These are phyloP conservation scores for Gryon sp. DNA, from an alignment of 1,140 invertebrate genomes.

Conservation along the genomic window DNA sequence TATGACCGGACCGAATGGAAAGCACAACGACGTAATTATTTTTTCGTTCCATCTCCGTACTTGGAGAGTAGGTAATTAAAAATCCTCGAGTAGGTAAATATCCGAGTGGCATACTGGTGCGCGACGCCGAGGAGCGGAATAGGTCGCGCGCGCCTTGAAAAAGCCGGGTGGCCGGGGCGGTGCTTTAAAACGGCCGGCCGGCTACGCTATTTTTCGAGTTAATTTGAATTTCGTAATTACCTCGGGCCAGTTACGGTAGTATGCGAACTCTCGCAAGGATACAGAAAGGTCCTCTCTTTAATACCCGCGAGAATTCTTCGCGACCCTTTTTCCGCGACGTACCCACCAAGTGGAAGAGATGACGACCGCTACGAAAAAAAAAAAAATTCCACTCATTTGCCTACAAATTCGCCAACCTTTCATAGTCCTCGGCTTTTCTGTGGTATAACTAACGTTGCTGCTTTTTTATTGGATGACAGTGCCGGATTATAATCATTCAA, in stretches of 20 bases:
- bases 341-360: conserved; percentile 57
- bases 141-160: conserved; percentile 77
- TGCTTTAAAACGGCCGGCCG: conserved; percentile 75
- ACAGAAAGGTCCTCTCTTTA: conserved; percentile 76
- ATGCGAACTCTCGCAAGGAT: conserved; percentile 72
- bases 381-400: conserved; percentile 40
- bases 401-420: conserved; percentile 44
- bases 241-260: conserved; percentile 69
- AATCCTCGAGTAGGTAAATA: conserved; percentile 80
- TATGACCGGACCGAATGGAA: conserved; percentile 63
- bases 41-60: conserved; percentile 60
- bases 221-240: conserved; percentile 81
- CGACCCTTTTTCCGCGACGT: conserved; percentile 62
- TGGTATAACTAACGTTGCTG: conserved; percentile 11
- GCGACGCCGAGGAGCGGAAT: conserved; percentile 59
- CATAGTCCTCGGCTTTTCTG: conserved; percentile 36
- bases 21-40: conserved; percentile 69
- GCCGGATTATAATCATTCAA: conserved; percentile 13
- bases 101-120: conserved; percentile 73
- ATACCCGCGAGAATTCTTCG: conserved; percentile 76
- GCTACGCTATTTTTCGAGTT: conserved; percentile 78
- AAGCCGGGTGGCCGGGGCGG: conserved; percentile 69
- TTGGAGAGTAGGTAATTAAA: conserved; percentile 76
- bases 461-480: conserved; percentile 14
- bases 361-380: conserved; percentile 54